Evolutionary conservation across 2,888 invertebrate genomes (phyloP), one percentile per base, ranked within the genome.

Genomic region (Petrolisthes cinctipes): DNA sequence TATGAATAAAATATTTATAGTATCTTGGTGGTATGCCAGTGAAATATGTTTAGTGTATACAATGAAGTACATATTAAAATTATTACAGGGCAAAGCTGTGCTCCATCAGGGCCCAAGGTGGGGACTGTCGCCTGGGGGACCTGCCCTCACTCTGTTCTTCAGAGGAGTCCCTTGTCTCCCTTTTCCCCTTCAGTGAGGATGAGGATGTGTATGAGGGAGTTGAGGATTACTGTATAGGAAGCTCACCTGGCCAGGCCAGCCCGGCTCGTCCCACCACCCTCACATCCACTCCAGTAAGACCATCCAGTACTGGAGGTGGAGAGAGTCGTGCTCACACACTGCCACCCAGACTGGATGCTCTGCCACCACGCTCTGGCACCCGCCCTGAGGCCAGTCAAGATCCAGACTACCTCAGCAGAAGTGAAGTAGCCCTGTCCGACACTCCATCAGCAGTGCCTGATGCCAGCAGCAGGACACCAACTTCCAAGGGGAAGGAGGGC

Each of bases 171-270:
- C 79, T 90, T n/a, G 86, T 79, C n/a, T 88, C 89, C 57, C 84
- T 89, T 7, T 90, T 89, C 78, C 90, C 90, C 61, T 89, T 90
- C 71, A 89, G 86, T 80, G 89, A 89, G 57, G 90, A 89, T 68
- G 90, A 90, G 61, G 86, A 89, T 37, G 85, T 83, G 20, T 87
- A 87, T 78, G 89, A 86, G 20, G 84, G 81, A 14, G 82, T 79
- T 61, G 80, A 90, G 23, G 81, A 85, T 20, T 86, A 82, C 17
- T 82, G 85, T 53, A 76, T 71, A n/a, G 83, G 73, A 54, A 76
- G 76, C 11, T 85, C 88, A 6, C 86, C 86, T 17, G 86, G 84
- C 23, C 86, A 86, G 6, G 73, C 90, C 37, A 57, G 84, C 14
- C 76, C 86, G 4, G 71, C 85, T 6, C 84, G 73, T 6, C 82